phyloP scores from a whole-genome alignment of 2,797 vertebrate genomes.

The Harpagifer antarcticus region DNA sequence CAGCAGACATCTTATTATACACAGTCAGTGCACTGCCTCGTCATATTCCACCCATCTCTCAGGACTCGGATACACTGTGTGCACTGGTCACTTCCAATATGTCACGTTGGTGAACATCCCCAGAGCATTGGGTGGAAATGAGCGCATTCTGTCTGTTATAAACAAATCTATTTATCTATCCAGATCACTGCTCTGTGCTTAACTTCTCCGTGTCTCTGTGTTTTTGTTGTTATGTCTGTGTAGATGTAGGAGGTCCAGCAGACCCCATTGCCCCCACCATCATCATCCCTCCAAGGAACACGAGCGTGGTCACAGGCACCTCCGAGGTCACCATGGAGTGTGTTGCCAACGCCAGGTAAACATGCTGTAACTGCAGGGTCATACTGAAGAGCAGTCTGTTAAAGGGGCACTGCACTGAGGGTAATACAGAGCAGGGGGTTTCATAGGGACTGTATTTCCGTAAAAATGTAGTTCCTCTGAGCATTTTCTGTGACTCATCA shows the following conservation, averaged over 20 bases:
- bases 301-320: slow-evolving; percentile 92
- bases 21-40: slow-evolving; percentile 58
- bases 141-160: slow-evolving; percentile 9
- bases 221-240: slow-evolving; percentile 17
- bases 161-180: slow-evolving; percentile 1
- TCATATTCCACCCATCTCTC: slow-evolving; percentile 45
- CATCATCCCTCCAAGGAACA: slow-evolving; percentile 94
- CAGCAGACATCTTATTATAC: slow-evolving; percentile 58
- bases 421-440: background rate
- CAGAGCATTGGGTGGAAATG: slow-evolving; percentile 35
- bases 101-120: slow-evolving; percentile 53
- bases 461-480: background rate
- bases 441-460: background rate
- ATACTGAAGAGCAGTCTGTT: background rate
- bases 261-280: slow-evolving; percentile 97
- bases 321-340: slow-evolving; percentile 97
- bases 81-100: slow-evolving; percentile 71
- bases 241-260: slow-evolving; percentile 94
- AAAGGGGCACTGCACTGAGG: background rate
- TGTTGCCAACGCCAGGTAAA: slow-evolving; percentile 94
- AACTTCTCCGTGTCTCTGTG: slow-evolving; percentile 20
- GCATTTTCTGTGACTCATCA: background rate
- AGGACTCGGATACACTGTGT: slow-evolving; percentile 47
- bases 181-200: slow-evolving; percentile 12
- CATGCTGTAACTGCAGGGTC: background rate